These are phyloP conservation scores for Caenorhabditis panamensis DNA, from an alignment of 2,888 invertebrate species.

Conservation along the genomic window DNA sequence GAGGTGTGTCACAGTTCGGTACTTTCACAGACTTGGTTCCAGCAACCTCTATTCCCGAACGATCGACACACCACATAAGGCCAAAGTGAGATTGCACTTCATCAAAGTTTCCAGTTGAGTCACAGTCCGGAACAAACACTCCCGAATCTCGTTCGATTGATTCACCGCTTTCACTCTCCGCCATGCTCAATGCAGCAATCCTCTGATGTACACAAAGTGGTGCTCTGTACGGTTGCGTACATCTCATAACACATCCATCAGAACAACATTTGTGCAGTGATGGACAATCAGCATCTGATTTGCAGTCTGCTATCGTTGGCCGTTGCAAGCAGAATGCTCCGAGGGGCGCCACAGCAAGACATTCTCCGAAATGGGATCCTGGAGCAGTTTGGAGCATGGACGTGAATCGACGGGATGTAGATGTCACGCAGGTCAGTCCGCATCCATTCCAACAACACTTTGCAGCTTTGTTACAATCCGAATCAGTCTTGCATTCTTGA, in stretches of 20 bases:
- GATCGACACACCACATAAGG: constrained; percentile 78
- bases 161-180: constrained; percentile 15
- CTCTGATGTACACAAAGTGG: constrained; percentile 62
- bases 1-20: constrained; percentile 69
- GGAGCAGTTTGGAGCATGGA: constrained; percentile 41
- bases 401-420: not conserved
- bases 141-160: constrained; percentile 25
- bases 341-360: constrained; percentile 56
- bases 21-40: constrained; percentile 69
- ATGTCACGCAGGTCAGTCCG: constrained; percentile 70
- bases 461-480: constrained; percentile 68
- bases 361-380: constrained; percentile 60
- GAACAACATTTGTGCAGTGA: constrained; percentile 76
- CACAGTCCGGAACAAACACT: constrained; percentile 69
- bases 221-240: constrained; percentile 67
- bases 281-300: constrained; percentile 73
- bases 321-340: constrained; percentile 67
- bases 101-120: constrained; percentile 68
- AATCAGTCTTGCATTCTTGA: constrained; percentile 70
- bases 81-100: constrained; percentile 72
- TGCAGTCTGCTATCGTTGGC: constrained; percentile 64
- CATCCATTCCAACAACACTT: constrained; percentile 80
- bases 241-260: constrained; percentile 76
- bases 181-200: constrained; percentile 37
- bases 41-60: constrained; percentile 71